Evolutionary conservation across 1,140 invertebrate genomes (phyloP), one percentile per base, ranked within the genome.

Genomic region (Drosophila sproati): DNA sequence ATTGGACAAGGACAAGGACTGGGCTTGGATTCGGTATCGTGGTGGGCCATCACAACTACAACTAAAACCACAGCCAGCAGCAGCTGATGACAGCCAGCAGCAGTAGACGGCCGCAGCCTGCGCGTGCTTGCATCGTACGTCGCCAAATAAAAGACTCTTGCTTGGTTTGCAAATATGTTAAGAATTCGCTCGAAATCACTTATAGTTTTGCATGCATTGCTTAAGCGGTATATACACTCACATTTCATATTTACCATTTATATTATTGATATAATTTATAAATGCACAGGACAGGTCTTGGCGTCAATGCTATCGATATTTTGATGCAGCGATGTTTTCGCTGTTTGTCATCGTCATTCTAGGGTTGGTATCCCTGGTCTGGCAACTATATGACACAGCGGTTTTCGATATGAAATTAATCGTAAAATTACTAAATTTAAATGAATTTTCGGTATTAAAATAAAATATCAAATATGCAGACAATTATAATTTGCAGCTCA

Each of bases 71-170:
- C 67, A 66, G n/a, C 47, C 51, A 32, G 52, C 70, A 41, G 51
- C 51, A 32, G 52, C 70, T 86, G 82, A 76, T 50, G 70, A 62
- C 60, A 62, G 20, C 20, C 20, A 20, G 20, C 20, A 20, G 48
- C 48, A 73, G 71, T 64, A 73, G 75, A 78, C 76, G 73, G 34
- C 62, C 71, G 39, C 66, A 80, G 73, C 77, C 75, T 87, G 78
- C 82, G 78, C 82, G 82, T 87, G 82, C 79, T 87, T 63, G 61
- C 41, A 78, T 86, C 78, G 81, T 78, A 87, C 78, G 57, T 78
- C 71, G 78, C 71, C 67, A 76, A 73, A 56, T 37, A 35, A 29
- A 47, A 41, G 7, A 50, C 29, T 29, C 28, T 32, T 12, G 28
- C 4, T 50, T 3, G 29, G 2, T 29, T 10, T 10, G n/a, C 2